Percentiles rank a stretch among this genome's conserved stretches.
Evolutionary conservation across 2,797 vertebrate species (phyloP).

Genomic region (Xiphophorus birchmanni): DNA sequence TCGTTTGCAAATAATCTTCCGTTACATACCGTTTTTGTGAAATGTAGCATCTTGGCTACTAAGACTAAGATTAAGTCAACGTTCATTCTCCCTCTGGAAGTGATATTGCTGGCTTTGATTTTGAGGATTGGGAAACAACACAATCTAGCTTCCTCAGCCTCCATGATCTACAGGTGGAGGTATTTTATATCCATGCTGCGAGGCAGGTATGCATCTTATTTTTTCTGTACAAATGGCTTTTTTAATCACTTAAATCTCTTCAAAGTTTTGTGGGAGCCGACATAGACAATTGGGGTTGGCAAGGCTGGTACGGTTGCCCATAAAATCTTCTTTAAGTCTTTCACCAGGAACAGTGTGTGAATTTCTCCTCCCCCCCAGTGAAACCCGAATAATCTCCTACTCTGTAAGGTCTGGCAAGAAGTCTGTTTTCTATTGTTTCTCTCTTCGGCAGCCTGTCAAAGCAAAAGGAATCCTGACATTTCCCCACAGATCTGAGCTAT

Average conservation of each 20-base stretch:
- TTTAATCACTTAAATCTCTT: neutral
- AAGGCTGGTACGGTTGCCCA: neutral
- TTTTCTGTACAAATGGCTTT: neutral
- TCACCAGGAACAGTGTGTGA: neutral
- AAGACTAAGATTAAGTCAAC: neutral
- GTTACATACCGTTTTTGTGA: neutral
- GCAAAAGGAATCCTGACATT: conserved; percentile 9
- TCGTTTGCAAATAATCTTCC: neutral
- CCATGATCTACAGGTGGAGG: neutral
- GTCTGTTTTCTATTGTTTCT: conserved; percentile 13
- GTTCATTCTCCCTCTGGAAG: neutral
- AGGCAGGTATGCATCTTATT: neutral
- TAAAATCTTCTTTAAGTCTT: conserved; percentile 1
- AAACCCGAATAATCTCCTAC: neutral
- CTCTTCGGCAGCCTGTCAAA: conserved; percentile 3
- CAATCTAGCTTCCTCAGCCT: neutral
- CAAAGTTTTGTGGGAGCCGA: neutral
- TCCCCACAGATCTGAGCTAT: neutral
- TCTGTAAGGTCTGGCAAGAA: conserved; percentile 2
- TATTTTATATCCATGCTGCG: neutral
- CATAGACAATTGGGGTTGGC: neutral
- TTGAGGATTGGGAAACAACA: neutral
- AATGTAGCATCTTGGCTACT: neutral
- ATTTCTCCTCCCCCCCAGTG: neutral
- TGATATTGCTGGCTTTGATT: neutral